Conservation (phyloP, 1,140 invertebrate species). For the Panulirus ornatus region DNA sequence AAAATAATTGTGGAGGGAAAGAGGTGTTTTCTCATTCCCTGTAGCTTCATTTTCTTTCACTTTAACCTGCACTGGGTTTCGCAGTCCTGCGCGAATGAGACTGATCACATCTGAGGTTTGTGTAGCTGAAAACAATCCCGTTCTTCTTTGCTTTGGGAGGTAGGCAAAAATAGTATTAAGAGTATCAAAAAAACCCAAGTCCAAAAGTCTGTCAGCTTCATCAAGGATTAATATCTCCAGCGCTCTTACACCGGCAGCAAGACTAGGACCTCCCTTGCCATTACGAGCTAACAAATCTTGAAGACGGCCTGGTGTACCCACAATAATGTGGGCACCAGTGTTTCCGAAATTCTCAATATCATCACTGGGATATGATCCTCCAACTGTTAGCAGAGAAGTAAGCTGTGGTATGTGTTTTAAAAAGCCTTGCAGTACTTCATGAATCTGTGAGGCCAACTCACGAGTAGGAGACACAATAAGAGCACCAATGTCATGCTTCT, state of each 20-base stretch:
- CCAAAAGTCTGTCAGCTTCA: slow-evolving; percentile 96
- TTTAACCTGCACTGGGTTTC: slow-evolving; percentile 94
- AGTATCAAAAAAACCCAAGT: slow-evolving; percentile 93
- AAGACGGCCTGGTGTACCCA: slow-evolving; percentile 95
- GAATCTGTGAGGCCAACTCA: slow-evolving; percentile 94
- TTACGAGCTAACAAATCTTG: slow-evolving; percentile 89
- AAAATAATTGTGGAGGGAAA: slow-evolving; percentile 91
- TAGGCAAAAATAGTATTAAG: slow-evolving; percentile 94
- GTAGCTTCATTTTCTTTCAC: slow-evolving; percentile 88
- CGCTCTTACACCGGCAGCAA: slow-evolving; percentile 85
- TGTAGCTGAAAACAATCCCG: slow-evolving; percentile 98
- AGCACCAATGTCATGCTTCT: slow-evolving; percentile 89
- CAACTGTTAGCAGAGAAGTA: slow-evolving; percentile 87
- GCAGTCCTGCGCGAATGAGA: slow-evolving; percentile 93
- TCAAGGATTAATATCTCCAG: slow-evolving; percentile 96
- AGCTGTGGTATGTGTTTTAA: slow-evolving; percentile 78
- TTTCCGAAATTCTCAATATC: slow-evolving; percentile 85
- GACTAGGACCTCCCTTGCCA: slow-evolving; percentile 81
- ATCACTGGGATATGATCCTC: slow-evolving; percentile 83
- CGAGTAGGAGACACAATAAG: slow-evolving; percentile 95
- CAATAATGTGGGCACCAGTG: slow-evolving; percentile 90
- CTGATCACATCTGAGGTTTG: slow-evolving; percentile 97
- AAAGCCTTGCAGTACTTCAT: slow-evolving; percentile 85
- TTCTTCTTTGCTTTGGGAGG: slow-evolving; percentile 94
- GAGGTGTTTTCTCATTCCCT: slow-evolving; percentile 84